phyloP scores from a whole-genome alignment of 53 echinoderm and acorn worm genomes.

The Echinometra lucunter region DNA sequence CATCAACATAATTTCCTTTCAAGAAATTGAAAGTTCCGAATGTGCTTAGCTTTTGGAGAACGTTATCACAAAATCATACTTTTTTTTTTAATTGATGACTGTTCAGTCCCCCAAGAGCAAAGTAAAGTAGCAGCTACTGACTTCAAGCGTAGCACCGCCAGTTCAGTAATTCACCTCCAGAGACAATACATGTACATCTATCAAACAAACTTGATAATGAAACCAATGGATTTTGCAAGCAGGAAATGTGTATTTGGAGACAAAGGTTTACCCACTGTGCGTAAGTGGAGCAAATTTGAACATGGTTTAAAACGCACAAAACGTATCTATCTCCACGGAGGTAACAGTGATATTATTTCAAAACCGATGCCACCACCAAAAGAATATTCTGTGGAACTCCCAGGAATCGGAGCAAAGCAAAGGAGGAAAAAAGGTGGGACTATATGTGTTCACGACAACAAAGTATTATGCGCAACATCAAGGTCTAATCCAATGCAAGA shows the following conservation, averaged over 20 bases:
- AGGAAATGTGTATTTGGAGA: neutral
- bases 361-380: neutral
- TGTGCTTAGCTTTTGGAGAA: neutral
- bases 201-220: constrained; percentile 23
- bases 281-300: constrained; percentile 41
- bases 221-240: neutral
- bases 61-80: neutral
- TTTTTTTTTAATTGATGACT: neutral
- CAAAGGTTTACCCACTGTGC: neutral
- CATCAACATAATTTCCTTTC: neutral
- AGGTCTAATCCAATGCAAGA: neutral
- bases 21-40: neutral
- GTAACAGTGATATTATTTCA: neutral
- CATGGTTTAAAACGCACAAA: constrained; percentile 43
- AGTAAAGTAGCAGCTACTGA: neutral
- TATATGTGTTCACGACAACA: constrained; percentile 46
- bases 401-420: constrained; percentile 25
- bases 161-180: neutral
- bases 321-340: constrained; percentile 9
- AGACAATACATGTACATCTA: neutral
- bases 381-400: constrained; percentile 28
- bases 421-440: neutral
- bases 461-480: neutral
- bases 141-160: neutral
- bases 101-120: neutral